A percentile compares a stretch with the other conserved stretches of the same genome.
Evolutionary conservation across 2,797 vertebrate genomes (phyloP).

Genomic region (Oreochromis grahami): DNA sequence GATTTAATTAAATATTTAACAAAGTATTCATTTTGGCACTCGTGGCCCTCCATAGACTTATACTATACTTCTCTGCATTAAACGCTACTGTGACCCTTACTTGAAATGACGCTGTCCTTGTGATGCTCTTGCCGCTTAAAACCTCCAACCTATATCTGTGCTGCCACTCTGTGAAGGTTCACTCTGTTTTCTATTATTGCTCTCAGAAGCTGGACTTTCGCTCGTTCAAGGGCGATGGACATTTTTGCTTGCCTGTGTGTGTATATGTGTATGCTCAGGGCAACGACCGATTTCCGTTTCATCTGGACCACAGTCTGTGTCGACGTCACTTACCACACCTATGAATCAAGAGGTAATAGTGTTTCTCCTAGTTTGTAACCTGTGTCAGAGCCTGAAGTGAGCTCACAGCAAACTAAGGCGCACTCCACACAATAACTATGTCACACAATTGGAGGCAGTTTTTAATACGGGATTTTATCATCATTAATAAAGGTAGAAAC

Average conservation of each 20-base stretch:
- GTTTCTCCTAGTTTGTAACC: slow-evolving; percentile 4
- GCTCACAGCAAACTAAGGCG: slow-evolving; percentile 2
- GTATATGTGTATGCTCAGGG: neutral
- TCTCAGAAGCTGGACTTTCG: slow-evolving; percentile 36
- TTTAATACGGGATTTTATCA: neutral
- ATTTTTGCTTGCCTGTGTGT: neutral
- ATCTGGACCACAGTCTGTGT: slow-evolving; percentile 48
- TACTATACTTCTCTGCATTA: neutral
- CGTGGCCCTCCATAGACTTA: rapidly evolving
- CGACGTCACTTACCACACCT: slow-evolving; percentile 50
- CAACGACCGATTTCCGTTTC: slow-evolving; percentile 63
- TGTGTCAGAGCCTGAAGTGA: neutral
- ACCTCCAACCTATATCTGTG: slow-evolving; percentile 16
- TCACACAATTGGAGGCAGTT: neutral
- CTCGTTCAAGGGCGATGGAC: slow-evolving; percentile 31
- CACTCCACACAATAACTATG: neutral
- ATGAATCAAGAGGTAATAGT: slow-evolving; percentile 62
- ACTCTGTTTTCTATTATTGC: slow-evolving; percentile 50
- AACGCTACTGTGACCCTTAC: neutral
- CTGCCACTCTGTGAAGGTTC: slow-evolving; percentile 26
- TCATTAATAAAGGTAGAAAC: neutral
- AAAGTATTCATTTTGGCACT: neutral
- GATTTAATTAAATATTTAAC: neutral
- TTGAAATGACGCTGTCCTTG: neutral
- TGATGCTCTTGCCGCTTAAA: neutral